Base-by-base conservation (phyloP, 2,888 invertebrate genomes). In the Phragmatobia fuliginosa region DNA sequence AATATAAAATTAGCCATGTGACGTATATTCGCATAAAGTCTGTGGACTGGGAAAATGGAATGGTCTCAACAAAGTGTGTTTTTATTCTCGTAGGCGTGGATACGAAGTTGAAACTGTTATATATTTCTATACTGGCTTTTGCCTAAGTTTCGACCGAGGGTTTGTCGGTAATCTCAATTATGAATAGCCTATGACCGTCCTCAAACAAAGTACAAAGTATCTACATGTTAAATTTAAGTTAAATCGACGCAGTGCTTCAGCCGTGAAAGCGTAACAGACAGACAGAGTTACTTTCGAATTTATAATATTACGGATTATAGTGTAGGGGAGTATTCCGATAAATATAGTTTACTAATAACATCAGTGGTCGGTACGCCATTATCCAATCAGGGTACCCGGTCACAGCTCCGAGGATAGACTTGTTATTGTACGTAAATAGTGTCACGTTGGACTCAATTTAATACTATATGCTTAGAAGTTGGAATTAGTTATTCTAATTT, bases 371-470 rank as follows among this genome's bases (percentile, higher is more conserved):
- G 76, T 64, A 52, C 65, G 78, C 84, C 83, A 91, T 91, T 91
- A 92, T 92, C 83, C 91, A 92, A 91, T 92, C 88, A 86, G 82
- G 78, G 75, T 74, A 75, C 73, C 71, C 90, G 90, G 90, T 90
- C 89, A 90, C 87, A 87, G 90, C 88, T 87, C 90, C 84, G 82
- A 75, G 78, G 14, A 32, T 49, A 41, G n/a, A 45, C 33, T 65
- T 73, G 78, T 84, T 87, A 84, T 86, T 84, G 87, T 82, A 83
- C 86, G 83, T 90, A 89, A 88, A 90, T 88, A 87, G 87, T 82
- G 75, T 75, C 56, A 88, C 81, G 76, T 75, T 52, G 38, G 76
- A 76, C 72, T 77, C 68, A 73, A 72, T 78, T 77, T 77, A 75
- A 67, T 67, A 77, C 76, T 56, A 28, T 56, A 16, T n/a, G n/a